These are phyloP conservation scores for Ephialtes manifestator DNA, from an alignment of 2,888 invertebrate genomes.

Conservation along the genomic window DNA sequence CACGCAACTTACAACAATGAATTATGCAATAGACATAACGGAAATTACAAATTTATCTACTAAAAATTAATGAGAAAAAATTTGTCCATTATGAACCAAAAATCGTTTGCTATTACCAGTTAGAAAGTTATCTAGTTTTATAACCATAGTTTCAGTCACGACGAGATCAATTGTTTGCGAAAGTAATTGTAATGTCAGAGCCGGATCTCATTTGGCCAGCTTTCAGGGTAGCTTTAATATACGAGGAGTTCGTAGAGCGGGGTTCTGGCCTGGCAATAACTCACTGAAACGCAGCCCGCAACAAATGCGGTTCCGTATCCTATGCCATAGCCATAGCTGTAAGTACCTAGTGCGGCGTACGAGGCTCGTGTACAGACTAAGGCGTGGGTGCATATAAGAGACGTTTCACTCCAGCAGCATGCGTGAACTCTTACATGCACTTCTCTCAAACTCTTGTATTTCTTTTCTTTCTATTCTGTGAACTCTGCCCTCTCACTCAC, in stretches of 20 bases:
- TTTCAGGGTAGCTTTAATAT: slow-evolving; percentile 80
- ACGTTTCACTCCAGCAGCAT: slow-evolving; percentile 57
- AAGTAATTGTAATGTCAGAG: slow-evolving; percentile 81
- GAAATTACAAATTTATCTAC: too few relatives aligned
- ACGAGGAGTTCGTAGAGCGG: slow-evolving; percentile 76
- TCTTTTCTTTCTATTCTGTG: slow-evolving; percentile 30
- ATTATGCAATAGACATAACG: too few relatives aligned
- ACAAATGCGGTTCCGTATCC: slow-evolving; percentile 78
- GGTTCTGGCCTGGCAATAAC: slow-evolving; percentile 78
- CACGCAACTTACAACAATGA: too few relatives aligned
- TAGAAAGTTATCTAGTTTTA: slow-evolving; percentile 14
- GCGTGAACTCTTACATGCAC: slow-evolving; percentile 8
- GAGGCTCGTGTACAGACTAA: slow-evolving; percentile 27
- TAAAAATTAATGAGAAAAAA: too few relatives aligned
- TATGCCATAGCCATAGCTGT: neutral
- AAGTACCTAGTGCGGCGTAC: neutral
- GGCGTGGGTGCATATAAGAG: slow-evolving; percentile 62
- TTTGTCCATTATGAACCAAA: neutral
- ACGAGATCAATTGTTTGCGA: slow-evolving; percentile 77
- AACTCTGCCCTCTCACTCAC: slow-evolving; percentile 39
- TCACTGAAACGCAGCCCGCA: slow-evolving; percentile 78
- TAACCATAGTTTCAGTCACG: slow-evolving; percentile 21
- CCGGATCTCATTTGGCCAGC: slow-evolving; percentile 81
- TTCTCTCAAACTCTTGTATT: slow-evolving; percentile 2
- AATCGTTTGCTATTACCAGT: neutral